Conservation (phyloP, 2,113 vertebrate genomes). For the Ctenodactylus gundi region DNA sequence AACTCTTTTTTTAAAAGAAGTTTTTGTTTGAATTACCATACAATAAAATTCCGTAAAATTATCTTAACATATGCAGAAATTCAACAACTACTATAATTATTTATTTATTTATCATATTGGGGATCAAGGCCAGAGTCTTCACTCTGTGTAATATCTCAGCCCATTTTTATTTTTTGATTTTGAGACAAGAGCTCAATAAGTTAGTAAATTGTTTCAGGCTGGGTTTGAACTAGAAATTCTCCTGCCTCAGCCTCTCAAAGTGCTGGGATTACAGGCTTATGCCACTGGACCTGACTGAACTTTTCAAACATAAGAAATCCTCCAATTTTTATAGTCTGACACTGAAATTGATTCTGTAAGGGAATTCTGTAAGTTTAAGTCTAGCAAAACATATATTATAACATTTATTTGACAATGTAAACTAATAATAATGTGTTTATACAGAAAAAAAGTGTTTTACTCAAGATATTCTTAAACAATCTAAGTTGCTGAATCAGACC, state of each 20-base stretch:
- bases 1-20: conserved; percentile 26
- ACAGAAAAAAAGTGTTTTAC: not conserved
- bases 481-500: not conserved
- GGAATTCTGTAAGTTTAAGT: not conserved
- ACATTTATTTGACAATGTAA: not conserved
- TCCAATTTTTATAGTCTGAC: not conserved
- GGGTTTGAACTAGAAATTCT: too few species aligned
- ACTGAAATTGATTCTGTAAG: not conserved
- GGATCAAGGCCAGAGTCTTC: too few species aligned
- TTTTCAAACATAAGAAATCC: not conserved
- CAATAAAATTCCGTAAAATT: conserved; percentile 24
- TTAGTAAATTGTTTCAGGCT: too few species aligned
- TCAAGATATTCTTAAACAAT: not conserved
- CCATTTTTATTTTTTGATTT: too few species aligned
- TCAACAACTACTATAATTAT: not conserved
- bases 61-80: not conserved
- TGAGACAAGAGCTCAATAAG: too few species aligned
- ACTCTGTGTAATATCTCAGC: too few species aligned
- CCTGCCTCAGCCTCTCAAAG: too few species aligned
- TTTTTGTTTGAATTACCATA: not conserved
- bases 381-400: not conserved
- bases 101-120: too few species aligned
- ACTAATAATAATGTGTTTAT: not conserved
- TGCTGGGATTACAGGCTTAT: too few species aligned
- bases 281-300: too few species aligned